Base-by-base conservation (phyloP, 2,888 invertebrate genomes). In the Laothoe populi region DNA sequence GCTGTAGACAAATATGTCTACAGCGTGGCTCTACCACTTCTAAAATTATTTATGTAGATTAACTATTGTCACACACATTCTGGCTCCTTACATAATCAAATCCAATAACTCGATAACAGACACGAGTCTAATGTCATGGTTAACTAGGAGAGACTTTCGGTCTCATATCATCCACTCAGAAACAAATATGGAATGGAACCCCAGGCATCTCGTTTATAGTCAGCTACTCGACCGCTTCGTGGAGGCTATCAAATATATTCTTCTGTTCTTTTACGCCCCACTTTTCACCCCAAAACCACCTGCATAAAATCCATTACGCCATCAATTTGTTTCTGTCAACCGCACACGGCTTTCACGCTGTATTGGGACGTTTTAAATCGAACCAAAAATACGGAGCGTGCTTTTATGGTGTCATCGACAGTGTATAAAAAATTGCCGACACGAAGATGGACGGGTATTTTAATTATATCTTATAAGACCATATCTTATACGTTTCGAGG, bases 221-320 rank as follows among this genome's bases (percentile, higher is more conserved):
- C n/a, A n/a, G n/a, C n/a, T n/a, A n/a, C n/a, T n/a, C n/a, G n/a
- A n/a, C n/a, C n/a, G n/a, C n/a, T n/a, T n/a, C n/a, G n/a, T n/a
- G n/a, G n/a, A n/a, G n/a, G n/a, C n/a, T n/a, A n/a, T n/a, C n/a
- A n/a, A n/a, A n/a, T n/a, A n/a, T n/a, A n/a, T n/a, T 31, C 31
- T 31, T 31, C 31, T 2, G 7, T 19, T 7, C 44, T 5, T n/a
- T n/a, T n/a, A n/a, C 7, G 31, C 19, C 26, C 26, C 31, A 48
- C 7, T 4, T 53, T 35, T 35, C 35, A 19, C 11, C 53, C 21
- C 49, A 46, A 46, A 46, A 46, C 26, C 31, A 53, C 35, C 53
- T 68, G 67, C 70, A 70, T 76, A 68, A 53, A 65, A 72, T 75
- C 75, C 78, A 73, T 71, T 69, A 61, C 44, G 64, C 64, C 59